Base-by-base conservation (phyloP, 2,888 invertebrate genomes). In the Thyatira batis region DNA sequence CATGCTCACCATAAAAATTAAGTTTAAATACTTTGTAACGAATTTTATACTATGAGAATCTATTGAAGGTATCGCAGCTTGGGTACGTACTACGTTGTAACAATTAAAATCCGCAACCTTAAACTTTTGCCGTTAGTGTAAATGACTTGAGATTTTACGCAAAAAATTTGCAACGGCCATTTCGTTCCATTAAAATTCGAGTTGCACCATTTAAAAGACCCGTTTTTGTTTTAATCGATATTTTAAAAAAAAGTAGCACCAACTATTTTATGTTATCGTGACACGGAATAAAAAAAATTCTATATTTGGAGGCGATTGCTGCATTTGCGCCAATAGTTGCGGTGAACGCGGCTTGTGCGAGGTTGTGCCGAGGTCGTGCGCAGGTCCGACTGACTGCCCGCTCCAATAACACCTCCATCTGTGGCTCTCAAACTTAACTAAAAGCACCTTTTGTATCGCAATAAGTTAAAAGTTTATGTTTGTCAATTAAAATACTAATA, bases 251-350 rank as follows among this genome's bases (percentile, higher is more conserved):
- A 44, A 57, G 55, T 58, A 55, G 25, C 54, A 21, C 30, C 45
- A 53, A 65, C 67, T 69, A 65, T 72, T 71, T 72, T 59, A 57
- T 66, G 63, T 62, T 71, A 63, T 73, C 79, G 76, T 81, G 82
- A 80, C 78, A 79, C 73, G 79, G 73, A 77, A 73, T 79, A 74
- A 75, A 77, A 82, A 85, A 82, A 84, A 82, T 63, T 80, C 78
- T 84, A 78, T 85, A 89, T 89, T 89, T 85, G 84, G 85, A 77
- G 74, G 82, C 78, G 84, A 84, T 82, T 82, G 83, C 78, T 78
- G 84, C 78, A 83, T 79, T 82, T 69, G 77, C 81, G 75, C 87
- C 87, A 89, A 87, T 88, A 66, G 84, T 78, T 78, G 73, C 77
- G 80, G 90, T 87, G 89, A 89, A 89, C 82, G 89, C 84, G 78